These are phyloP conservation scores for Chelon labrosus DNA, from an alignment of 2,797 vertebrate genomes.

Conservation along the genomic window DNA sequence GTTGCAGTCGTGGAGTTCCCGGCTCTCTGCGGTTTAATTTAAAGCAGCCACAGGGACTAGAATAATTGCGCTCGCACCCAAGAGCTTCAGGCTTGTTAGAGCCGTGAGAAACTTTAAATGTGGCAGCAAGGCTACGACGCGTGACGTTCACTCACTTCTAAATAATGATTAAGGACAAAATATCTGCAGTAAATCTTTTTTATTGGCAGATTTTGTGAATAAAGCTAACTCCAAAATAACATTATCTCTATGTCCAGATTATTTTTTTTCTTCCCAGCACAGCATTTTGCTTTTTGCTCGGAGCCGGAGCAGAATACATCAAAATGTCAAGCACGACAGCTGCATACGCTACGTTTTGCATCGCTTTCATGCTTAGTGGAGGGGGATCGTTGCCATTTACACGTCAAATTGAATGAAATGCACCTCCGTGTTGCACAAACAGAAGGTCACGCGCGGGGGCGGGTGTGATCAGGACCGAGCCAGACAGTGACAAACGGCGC, in stretches of 20 bases:
- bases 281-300: background rate
- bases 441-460: slow-evolving; percentile 29
- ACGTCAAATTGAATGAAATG: slow-evolving; percentile 7
- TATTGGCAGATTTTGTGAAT: background rate
- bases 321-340: background rate
- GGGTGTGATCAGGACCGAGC: slow-evolving; percentile 42
- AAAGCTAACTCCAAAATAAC: background rate
- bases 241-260: background rate
- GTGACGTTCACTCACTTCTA: too few relatives aligned
- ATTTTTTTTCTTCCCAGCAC: background rate
- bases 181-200: too few relatives aligned
- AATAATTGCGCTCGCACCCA: background rate
- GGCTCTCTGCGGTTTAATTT: too few relatives aligned
- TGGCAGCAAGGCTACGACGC: background rate
- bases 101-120: background rate
- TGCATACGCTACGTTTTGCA: background rate
- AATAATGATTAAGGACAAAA: too few relatives aligned
- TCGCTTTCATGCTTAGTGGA: background rate
- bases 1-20: background rate
- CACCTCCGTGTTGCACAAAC: slow-evolving; percentile 16
- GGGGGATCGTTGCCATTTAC: background rate
- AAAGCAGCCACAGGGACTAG: background rate
- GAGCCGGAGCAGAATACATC: slow-evolving; percentile 3
- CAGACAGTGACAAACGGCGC: slow-evolving; percentile 57
- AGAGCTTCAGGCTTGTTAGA: background rate